Conservation (phyloP, 2,888 invertebrate genomes). For the Enchytraeus crypticus region DNA sequence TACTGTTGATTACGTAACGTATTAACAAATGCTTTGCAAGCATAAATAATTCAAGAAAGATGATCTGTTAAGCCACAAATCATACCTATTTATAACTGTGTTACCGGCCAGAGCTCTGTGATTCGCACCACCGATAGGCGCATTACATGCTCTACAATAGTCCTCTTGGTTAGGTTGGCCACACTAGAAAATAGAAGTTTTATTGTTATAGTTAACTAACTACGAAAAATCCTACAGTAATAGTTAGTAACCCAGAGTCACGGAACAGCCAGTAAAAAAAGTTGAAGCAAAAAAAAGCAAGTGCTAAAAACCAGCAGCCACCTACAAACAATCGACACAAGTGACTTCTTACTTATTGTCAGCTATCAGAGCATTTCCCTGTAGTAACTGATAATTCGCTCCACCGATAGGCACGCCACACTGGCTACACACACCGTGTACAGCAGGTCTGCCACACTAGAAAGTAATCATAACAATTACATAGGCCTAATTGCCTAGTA, state of each 20-base stretch:
- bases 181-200: constrained; percentile 11
- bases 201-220: not conserved
- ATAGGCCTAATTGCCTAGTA: no score
- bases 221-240: not conserved
- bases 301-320: no score
- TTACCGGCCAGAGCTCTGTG: constrained; percentile 6
- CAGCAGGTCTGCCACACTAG: constrained; percentile 34
- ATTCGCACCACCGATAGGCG: constrained; percentile 15
- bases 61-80: no score
- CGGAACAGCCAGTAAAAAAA: no score
- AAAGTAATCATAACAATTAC: no score
- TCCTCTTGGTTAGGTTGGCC: constrained; percentile 6
- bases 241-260: no score
- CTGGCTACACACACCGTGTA: constrained; percentile 27
- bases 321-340: no score
- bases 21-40: no score
- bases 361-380: constrained; percentile 23
- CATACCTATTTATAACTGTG: not conserved
- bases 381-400: constrained; percentile 18
- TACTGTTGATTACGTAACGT: no score
- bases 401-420: constrained; percentile 35
- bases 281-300: no score
- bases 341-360: not conserved
- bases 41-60: no score
- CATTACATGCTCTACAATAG: constrained; percentile 13